Base-by-base conservation (phyloP, 2,888 invertebrate genomes). In the Aphidoletes aphidimyza region DNA sequence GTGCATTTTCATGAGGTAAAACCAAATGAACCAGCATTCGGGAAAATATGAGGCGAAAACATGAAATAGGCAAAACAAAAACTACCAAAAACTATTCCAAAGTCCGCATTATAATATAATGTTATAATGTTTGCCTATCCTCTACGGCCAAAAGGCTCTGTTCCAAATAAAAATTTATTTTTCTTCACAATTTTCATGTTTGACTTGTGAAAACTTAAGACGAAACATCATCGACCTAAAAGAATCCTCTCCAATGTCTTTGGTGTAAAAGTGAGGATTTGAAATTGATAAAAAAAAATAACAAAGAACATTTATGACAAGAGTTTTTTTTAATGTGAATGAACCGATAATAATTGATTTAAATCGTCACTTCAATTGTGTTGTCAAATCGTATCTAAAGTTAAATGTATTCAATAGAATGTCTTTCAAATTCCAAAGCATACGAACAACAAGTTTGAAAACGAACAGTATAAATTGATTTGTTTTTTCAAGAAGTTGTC, bases 291-390 rank as follows among this genome's bases (percentile, higher is more conserved):
- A n/a, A 39, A 39, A 39, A 39, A 39, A 39, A 39, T 5, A 39
- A 39, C 47, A 47, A 47, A 47, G 17, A 54, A 22, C 22, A 54
- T 54, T 54, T 22, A 54, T 54, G 22, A 34, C 30, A 11, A 17
- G 14, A 14, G 30, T 3, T 0, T 14, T 3, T 30, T 69, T 54
- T 34, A 69, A 69, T 69, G 14, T 69, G 69, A 69, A 69, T 14
- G 69, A 69, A 69, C 69, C 26, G 69, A 69, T 69, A n/a, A n/a
- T n/a, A 69, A 69, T 69, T 69, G 69, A 69, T 69, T 69, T 30
- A 9, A 14, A 69, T 69, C 69, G 69, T 54, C 54, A 6, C 2
- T 26, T 54, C 26, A 26, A 22, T 54, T 22, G n/a, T n/a, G n/a
- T n/a, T n/a, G n/a, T n/a, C n/a, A n/a, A n/a, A n/a, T n/a, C n/a